A percentile compares a stretch with the other conserved stretches of the same genome.
These are phyloP conservation scores for Garrulus glandarius DNA, from an alignment of 2,797 vertebrate species.

Conservation along the genomic window DNA sequence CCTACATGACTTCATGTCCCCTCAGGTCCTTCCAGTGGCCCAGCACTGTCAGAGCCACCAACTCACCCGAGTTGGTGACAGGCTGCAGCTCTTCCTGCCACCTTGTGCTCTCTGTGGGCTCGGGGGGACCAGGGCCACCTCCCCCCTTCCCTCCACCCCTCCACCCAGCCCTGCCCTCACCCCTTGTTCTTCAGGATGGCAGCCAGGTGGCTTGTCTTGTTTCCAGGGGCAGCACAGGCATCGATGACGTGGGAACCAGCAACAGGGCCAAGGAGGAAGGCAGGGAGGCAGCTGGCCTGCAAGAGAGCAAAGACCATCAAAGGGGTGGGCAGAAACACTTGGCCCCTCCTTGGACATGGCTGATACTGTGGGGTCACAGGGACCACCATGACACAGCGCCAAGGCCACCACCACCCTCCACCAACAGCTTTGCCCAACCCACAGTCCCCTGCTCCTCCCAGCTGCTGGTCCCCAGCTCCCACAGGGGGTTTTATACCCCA, in stretches of 20 bases:
- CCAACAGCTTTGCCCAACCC: not conserved
- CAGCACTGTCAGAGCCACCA: not conserved
- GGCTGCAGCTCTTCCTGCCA: not conserved
- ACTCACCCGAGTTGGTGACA: not conserved
- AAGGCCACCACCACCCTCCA: not conserved
- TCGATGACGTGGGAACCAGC: slow-evolving; percentile 84
- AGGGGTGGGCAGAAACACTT: not conserved
- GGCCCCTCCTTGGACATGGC: fast-evolving
- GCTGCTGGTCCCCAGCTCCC: not conserved
- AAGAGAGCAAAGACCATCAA: fast-evolving
- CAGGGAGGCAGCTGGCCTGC: slow-evolving; percentile 93
- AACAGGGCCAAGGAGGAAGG: slow-evolving; percentile 82
- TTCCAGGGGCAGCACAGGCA: slow-evolving; percentile 92
- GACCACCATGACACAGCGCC: not conserved
- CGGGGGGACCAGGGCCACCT: fast-evolving
- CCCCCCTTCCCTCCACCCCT: not conserved
- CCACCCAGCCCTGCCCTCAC: slow-evolving; percentile 56
- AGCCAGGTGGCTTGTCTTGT: slow-evolving; percentile 94
- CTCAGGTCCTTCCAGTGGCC: not conserved
- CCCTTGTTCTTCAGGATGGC: slow-evolving; percentile 90
- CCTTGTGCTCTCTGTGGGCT: not conserved
- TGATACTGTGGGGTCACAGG: not conserved
- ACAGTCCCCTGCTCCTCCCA: not conserved
- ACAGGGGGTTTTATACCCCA: fast-evolving
- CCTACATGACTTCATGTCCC: fast-evolving